phyloP scores from a whole-genome alignment of 2,888 invertebrate genomes.

The Trichopria drosophilae region DNA sequence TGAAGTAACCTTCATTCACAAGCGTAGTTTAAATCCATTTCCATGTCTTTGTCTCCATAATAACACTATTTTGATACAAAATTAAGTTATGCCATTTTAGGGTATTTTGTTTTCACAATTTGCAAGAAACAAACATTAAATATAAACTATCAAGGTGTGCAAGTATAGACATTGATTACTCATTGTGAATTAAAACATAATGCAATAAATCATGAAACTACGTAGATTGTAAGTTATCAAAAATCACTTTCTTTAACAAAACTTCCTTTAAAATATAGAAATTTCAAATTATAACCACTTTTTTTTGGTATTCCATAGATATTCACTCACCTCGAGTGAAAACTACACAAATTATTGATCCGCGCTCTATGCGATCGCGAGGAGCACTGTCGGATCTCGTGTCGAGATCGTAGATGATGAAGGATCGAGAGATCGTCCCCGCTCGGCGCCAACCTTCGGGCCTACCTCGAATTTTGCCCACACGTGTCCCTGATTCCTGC shows the following conservation, averaged over 20 bases:
- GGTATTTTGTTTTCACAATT: too few relatives aligned
- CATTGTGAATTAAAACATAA: too few relatives aligned
- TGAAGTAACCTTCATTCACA: too few relatives aligned
- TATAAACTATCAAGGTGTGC: too few relatives aligned
- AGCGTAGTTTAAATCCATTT: too few relatives aligned
- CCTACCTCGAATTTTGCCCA: conserved; percentile 43
- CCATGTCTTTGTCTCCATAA: too few relatives aligned
- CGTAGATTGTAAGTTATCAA: background rate
- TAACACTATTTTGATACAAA: too few relatives aligned
- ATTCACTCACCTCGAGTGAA: background rate
- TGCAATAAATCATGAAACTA: background rate
- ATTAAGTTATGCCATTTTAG: too few relatives aligned
- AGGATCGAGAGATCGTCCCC: conserved; percentile 18
- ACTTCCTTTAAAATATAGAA: background rate
- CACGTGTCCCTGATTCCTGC: conserved; percentile 46
- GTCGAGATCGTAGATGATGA: conserved; percentile 27
- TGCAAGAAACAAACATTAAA: too few relatives aligned
- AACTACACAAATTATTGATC: conserved; percentile 8
- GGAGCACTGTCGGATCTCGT: conserved; percentile 32
- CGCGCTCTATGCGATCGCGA: conserved; percentile 18
- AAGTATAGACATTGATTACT: too few relatives aligned
- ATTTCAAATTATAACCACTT: conserved; percentile 4
- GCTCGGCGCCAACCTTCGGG: conserved; percentile 26
- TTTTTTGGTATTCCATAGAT: conserved; percentile 1
- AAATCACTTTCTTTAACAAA: background rate